A percentile compares a stretch with the other conserved stretches of the same genome.
These are phyloP conservation scores for Litocranius walleri DNA, from an alignment of 2,113 vertebrate species.

Conservation along the genomic window DNA sequence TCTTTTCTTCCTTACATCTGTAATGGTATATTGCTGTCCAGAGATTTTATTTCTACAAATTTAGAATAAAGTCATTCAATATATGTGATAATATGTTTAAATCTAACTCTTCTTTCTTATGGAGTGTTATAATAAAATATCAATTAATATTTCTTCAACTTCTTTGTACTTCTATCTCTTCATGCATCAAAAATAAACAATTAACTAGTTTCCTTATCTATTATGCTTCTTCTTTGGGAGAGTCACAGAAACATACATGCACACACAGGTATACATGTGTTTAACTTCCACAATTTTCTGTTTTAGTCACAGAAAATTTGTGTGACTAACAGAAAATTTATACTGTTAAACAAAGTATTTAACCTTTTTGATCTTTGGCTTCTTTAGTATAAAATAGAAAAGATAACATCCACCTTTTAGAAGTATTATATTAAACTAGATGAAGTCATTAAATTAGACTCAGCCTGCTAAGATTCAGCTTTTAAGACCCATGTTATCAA, in stretches of 20 bases:
- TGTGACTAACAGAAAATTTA: not conserved
- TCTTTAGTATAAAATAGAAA: not conserved
- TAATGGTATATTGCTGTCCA: not conserved
- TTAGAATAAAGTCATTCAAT: not conserved
- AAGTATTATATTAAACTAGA: not conserved
- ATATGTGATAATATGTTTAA: not conserved
- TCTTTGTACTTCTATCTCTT: not conserved
- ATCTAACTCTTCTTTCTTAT: not conserved
- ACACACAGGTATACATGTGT: not conserved
- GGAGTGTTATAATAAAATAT: not conserved
- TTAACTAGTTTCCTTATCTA: not conserved
- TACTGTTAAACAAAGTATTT: accelerated
- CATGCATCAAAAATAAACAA: not conserved
- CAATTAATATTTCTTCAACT: not conserved
- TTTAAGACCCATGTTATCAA: not conserved
- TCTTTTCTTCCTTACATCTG: not conserved
- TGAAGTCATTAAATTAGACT: not conserved
- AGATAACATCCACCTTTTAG: not conserved
- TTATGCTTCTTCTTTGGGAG: not conserved
- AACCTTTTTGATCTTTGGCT: not conserved
- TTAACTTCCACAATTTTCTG: not conserved
- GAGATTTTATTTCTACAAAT: not conserved
- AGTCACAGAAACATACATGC: not conserved
- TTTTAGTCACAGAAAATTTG: not conserved
- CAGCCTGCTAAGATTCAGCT: not conserved